Evolutionary conservation across 2,888 invertebrate species (phyloP), one percentile per base, ranked within the genome.

Genomic region (Epistrophe eligans): DNA sequence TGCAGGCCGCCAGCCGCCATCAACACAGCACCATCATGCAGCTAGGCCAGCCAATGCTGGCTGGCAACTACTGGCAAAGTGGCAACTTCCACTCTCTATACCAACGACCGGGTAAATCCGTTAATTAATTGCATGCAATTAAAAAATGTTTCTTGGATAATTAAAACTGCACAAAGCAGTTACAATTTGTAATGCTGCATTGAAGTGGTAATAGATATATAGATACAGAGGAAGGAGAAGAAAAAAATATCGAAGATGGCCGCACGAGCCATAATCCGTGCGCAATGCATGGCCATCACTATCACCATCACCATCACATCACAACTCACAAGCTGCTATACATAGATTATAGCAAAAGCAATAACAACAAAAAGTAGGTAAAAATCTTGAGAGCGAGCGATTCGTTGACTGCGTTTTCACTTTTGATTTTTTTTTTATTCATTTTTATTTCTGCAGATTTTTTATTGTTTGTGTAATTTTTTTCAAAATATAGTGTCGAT

Each of bases 111-210:
- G 60, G 38, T 87, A 87, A 87, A 83, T 87, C 87, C 83, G 87
- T 82, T 87, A 87, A 87, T 87, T 87, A 87, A 87, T 87, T 83
- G 87, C 87, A 87, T 87, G 87, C 79, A 87, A 87, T 87, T 83
- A 87, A 79, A 87, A 87, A 79, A 87, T 87, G 83, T 87, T 87
- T 87, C 87, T 82, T 87, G 87, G 87, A 83, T 87, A 87, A 87
- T 87, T 87, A 87, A 83, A 87, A 76, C 79, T 87, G 79, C 83
- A 87, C 83, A 87, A 83, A 72, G 79, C 87, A 87, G 87, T 87
- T 83, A 87, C 87, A 87, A 87, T 72, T 87, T 79, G 83, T 87
- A 85, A 77, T 84, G 77, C 57, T 77, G 77, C 62, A 79, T 62
- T 73, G 70, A 66, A 87, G 55, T 50, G 52, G 70, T 55, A 55